phyloP scores from a whole-genome alignment of 2,888 invertebrate species.

The Molorchus minor region DNA sequence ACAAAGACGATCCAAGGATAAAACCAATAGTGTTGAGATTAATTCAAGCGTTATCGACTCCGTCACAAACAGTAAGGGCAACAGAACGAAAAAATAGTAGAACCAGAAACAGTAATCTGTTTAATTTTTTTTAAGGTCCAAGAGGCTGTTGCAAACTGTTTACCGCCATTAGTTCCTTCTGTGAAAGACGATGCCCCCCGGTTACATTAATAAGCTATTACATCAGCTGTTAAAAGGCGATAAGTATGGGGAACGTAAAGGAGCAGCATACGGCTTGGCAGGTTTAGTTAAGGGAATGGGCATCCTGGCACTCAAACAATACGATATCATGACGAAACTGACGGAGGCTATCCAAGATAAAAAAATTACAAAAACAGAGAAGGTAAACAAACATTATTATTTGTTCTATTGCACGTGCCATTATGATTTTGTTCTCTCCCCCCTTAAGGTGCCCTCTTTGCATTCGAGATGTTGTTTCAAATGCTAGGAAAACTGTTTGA shows the following conservation, averaged over 20 bases:
- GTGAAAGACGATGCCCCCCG: slow-evolving; percentile 91
- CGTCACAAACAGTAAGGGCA: slow-evolving; percentile 82
- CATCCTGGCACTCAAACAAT: slow-evolving; percentile 91
- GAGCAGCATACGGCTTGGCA: slow-evolving; percentile 97
- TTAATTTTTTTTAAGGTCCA: slow-evolving; percentile 68
- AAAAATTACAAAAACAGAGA: slow-evolving; percentile 94
- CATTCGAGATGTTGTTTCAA: slow-evolving; percentile 95
- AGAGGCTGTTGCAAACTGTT: slow-evolving; percentile 95
- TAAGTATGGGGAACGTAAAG: slow-evolving; percentile 91
- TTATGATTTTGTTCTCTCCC: neutral
- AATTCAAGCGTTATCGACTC: slow-evolving; percentile 91
- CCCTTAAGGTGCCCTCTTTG: slow-evolving; percentile 85
- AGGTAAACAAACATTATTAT: slow-evolving; percentile 65
- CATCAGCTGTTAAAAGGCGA: slow-evolving; percentile 89
- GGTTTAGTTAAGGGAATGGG: slow-evolving; percentile 97
- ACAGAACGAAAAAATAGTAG: no score
- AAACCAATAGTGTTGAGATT: slow-evolving; percentile 94
- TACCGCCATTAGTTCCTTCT: slow-evolving; percentile 92
- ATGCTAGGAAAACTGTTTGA: slow-evolving; percentile 97
- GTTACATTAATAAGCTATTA: slow-evolving; percentile 86
- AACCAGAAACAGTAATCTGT: no score
- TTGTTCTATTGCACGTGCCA: neutral
- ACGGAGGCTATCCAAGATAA: slow-evolving; percentile 96
- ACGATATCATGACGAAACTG: slow-evolving; percentile 94
- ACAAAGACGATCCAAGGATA: slow-evolving; percentile 87